Percentiles rank a stretch among this genome's conserved stretches.
Conservation (phyloP, 2,888 invertebrate species). For the Nymphalis c-album region DNA sequence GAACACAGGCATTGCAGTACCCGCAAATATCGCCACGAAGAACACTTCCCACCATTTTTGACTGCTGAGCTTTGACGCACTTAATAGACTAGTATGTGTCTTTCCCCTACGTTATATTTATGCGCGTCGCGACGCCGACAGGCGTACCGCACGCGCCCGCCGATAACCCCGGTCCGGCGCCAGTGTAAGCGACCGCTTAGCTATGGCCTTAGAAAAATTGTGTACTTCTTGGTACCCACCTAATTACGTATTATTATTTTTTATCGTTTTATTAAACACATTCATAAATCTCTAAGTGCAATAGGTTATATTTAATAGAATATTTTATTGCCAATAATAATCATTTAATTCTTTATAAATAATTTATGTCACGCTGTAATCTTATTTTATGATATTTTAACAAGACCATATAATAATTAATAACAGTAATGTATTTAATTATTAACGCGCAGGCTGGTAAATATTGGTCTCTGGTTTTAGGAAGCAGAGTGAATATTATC, state of each 20-base stretch:
- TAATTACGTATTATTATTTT: constrained; percentile 20
- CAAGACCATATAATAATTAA: constrained; percentile 18
- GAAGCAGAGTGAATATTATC: constrained; percentile 15
- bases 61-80: constrained; percentile 49
- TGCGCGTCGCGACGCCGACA: constrained; percentile 49
- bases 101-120: constrained; percentile 61
- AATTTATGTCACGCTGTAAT: constrained; percentile 29
- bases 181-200: constrained; percentile 53
- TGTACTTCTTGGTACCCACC: constrained; percentile 24
- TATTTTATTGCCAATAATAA: constrained; percentile 37
- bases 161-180: constrained; percentile 75
- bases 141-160: constrained; percentile 75
- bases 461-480: not conserved
- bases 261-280: constrained; percentile 24
- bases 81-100: constrained; percentile 58
- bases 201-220: constrained; percentile 40
- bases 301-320: constrained; percentile 38
- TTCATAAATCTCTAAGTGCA: constrained; percentile 28
- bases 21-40: constrained; percentile 70
- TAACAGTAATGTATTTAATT: constrained; percentile 2
- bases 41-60: constrained; percentile 65
- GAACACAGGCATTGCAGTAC: constrained; percentile 75
- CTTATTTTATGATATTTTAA: constrained; percentile 10
- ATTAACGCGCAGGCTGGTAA: not conserved
- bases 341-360: constrained; percentile 32